A percentile compares a stretch with the other conserved stretches of the same genome.
Evolutionary conservation across 2,797 vertebrate species (phyloP).

Genomic region (Podarcis siculus): DNA sequence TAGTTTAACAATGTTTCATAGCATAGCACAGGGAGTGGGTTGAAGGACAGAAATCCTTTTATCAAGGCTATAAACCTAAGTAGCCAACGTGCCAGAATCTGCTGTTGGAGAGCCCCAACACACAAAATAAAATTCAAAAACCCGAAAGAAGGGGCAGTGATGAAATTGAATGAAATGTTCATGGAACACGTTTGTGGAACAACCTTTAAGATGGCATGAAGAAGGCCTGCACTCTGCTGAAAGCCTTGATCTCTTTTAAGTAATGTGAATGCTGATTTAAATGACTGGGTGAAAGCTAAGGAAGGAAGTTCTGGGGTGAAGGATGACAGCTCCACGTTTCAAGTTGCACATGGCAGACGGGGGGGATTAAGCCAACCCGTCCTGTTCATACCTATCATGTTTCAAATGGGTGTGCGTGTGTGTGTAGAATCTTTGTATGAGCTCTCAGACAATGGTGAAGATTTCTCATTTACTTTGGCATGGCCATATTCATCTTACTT

Average conservation of each 20-base stretch:
- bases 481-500: constrained; percentile 83
- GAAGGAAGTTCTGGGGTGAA: constrained; percentile 86
- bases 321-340: constrained; percentile 83
- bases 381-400: constrained; percentile 83
- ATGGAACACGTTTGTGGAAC: constrained; percentile 72
- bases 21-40: constrained; percentile 65
- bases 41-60: constrained; percentile 65
- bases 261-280: constrained; percentile 79
- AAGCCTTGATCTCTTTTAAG: constrained; percentile 82
- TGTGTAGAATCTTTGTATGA: constrained; percentile 71
- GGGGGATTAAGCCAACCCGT: constrained; percentile 85
- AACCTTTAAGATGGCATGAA: constrained; percentile 78
- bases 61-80: constrained; percentile 79
- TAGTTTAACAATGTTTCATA: constrained; percentile 75
- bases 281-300: constrained; percentile 81
- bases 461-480: constrained; percentile 77
- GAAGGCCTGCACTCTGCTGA: constrained; percentile 80
- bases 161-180: constrained; percentile 81
- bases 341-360: constrained; percentile 80
- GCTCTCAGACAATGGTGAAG: constrained; percentile 74
- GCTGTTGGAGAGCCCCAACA: constrained; percentile 42
- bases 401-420: constrained; percentile 74
- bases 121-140: constrained; percentile 4
- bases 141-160: constrained; percentile 42
- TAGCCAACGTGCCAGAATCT: constrained; percentile 72